Evolutionary conservation across 2,797 vertebrate species (phyloP), one percentile per base, ranked within the genome.

Genomic region (Anguilla marmorata): DNA sequence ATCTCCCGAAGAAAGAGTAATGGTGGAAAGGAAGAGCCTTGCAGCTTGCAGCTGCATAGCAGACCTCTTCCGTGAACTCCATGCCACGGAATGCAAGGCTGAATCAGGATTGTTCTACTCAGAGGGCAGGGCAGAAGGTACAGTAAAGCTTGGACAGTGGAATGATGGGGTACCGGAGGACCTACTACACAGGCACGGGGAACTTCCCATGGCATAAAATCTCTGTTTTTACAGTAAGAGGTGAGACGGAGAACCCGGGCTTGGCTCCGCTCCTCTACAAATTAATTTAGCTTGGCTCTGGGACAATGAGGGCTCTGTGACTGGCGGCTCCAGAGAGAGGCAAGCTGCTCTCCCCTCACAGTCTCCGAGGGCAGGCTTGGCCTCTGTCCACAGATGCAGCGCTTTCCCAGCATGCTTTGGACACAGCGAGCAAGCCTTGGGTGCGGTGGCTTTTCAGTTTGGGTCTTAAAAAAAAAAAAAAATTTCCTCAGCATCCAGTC

Each of bases 251-350:
- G 91, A 92, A 91, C 92, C 92, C 89, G 91, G 89, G 85, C 80
- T 88, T 90, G 92, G 92, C 93, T 92, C 88, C 83, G 89, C 91
- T 93, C 92, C 90, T 90, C 89, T 66, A 86, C 88, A 93, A 94
- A 94, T 95, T 91, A 91, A 89, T 96, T 96, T 95, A 83, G 87
- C 93, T 94, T 96, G 94, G 94, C 93, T 91, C 92, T 86, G 19
- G 88, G 86, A 90, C 92, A 92, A 92, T 93, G 88, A 85, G 87
- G 86, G 90, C 94, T 95, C 91, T 92, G 92, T 87, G 3, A 89
- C 86, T 90, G 90, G 82, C 85, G 87, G 72, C 85, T 14, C 89
- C 90, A 63, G 87, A 63, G 79, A 66, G 11, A 89, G 86, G 84
- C 84, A 84, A 84, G 56, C 82, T 69, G 54, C 63, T 83, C 21